A percentile compares a stretch with the other conserved stretches of the same genome.
These are phyloP conservation scores for Copidosoma aretas DNA, from an alignment of 2,888 invertebrate genomes.

Conservation along the genomic window DNA sequence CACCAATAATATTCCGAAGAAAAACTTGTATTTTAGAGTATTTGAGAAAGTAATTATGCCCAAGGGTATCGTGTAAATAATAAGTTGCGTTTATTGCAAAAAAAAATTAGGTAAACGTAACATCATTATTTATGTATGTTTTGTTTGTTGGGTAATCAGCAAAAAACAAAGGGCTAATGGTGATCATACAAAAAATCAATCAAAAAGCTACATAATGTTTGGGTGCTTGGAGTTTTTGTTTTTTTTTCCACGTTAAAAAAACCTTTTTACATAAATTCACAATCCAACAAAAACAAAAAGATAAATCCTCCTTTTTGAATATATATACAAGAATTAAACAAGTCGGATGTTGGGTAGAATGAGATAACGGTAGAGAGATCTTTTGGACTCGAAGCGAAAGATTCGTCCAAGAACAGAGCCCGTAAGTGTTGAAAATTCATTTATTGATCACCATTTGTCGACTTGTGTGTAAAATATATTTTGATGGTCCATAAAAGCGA, in stretches of 20 bases:
- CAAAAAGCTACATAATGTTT: neutral
- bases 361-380: neutral
- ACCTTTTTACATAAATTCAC: slow-evolving; percentile 14
- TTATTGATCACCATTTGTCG: slow-evolving; percentile 39
- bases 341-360: slow-evolving; percentile 11
- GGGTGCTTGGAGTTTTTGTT: slow-evolving; percentile 30
- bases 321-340: slow-evolving; percentile 18
- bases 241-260: slow-evolving; percentile 6
- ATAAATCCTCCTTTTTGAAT: neutral
- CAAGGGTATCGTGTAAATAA: no score
- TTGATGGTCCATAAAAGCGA: no score
- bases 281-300: slow-evolving; percentile 18
- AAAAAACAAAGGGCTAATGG: slow-evolving; percentile 33
- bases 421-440: slow-evolving; percentile 15
- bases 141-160: slow-evolving; percentile 5
- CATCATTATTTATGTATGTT: no score
- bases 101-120: no score
- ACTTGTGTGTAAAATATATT: no score
- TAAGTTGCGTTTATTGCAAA: no score
- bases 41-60: no score
- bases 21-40: no score
- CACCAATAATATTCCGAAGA: no score
- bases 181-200: slow-evolving; percentile 33
- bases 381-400: slow-evolving; percentile 41
- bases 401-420: slow-evolving; percentile 48